Conservation (phyloP, 2,888 invertebrate species). For the Scaptomyza reducta region DNA sequence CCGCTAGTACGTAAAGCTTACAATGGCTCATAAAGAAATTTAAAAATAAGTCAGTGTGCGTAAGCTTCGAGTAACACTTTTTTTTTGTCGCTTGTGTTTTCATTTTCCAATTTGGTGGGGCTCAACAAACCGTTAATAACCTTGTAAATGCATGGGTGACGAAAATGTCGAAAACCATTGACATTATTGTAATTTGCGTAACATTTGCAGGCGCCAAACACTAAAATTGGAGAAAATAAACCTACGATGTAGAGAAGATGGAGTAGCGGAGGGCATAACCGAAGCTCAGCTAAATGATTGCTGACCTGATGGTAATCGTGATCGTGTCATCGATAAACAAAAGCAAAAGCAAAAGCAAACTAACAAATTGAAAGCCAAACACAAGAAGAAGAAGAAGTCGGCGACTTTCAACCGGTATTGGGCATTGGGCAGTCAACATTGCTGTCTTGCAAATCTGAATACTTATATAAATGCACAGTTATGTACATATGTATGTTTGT, state of each 20-base stretch:
- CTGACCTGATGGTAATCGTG: conserved; percentile 47
- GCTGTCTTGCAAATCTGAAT: conserved; percentile 28
- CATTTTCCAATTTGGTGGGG: conserved; percentile 44
- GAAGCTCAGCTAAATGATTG: conserved; percentile 52
- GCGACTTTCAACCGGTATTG: conserved; percentile 29
- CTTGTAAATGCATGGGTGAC: conserved; percentile 58
- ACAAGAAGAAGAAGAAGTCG: conserved; percentile 12
- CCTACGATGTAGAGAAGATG: conserved; percentile 26
- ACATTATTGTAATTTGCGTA: conserved; percentile 64
- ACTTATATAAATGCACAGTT: conserved; percentile 11
- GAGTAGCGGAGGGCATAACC: conserved; percentile 5
- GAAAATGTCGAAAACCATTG: conserved; percentile 46
- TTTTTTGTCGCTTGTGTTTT: conserved; percentile 38
- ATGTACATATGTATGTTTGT: conserved; percentile 1
- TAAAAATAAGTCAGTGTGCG: neutral
- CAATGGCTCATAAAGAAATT: neutral
- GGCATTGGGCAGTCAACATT: conserved; percentile 13
- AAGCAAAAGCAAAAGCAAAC: conserved; percentile 40
- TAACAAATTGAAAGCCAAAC: conserved; percentile 47
- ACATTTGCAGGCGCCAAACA: conserved; percentile 56
- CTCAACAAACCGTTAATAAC: conserved; percentile 68
- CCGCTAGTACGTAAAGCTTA: neutral
- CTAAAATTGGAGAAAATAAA: conserved; percentile 31
- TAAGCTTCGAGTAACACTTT: conserved; percentile 2
- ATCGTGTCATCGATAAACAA: conserved; percentile 65